phyloP scores from a whole-genome alignment of 30 jellyfish, hydroid and myxozoan genomes.

The Aurelia coerulea region DNA sequence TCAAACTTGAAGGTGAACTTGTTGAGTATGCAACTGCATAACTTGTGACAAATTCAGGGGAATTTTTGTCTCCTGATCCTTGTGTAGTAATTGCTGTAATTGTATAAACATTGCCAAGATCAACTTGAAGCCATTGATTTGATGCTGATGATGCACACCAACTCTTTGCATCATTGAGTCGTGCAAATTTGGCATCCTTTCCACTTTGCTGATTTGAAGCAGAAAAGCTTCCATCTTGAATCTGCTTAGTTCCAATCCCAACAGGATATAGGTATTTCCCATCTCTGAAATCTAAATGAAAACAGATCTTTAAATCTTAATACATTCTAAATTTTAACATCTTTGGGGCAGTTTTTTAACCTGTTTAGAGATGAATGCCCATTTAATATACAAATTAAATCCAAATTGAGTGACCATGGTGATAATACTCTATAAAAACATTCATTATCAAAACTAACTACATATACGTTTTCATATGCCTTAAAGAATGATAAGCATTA shows the following conservation, averaged over 20 bases:
- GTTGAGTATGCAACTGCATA: conserved; percentile 13
- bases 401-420: too few relatives aligned
- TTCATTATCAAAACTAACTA: too few relatives aligned
- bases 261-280: conserved; percentile 9
- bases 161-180: conserved; percentile 10
- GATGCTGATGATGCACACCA: conserved; percentile 44
- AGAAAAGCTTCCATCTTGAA: conserved; percentile 5
- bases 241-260: conserved; percentile 16
- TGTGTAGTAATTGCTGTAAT: conserved; percentile 16
- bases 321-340: too few relatives aligned
- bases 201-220: conserved; percentile 3
- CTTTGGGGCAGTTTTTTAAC: too few relatives aligned
- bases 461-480: too few relatives aligned
- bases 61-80: conserved; percentile 23
- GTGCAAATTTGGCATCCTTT: conserved; percentile 38
- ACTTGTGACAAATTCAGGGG: conserved; percentile 7
- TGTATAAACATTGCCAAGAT: conserved; percentile 11
- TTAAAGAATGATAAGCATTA: too few relatives aligned
- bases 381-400: too few relatives aligned
- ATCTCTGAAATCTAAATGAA: neutral
- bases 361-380: too few relatives aligned
- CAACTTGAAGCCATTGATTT: conserved; percentile 36
- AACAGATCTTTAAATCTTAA: neutral
- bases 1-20: neutral
- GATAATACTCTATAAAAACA: too few relatives aligned